Percentiles rank a stretch among this genome's conserved stretches.
Evolutionary conservation across 2,797 vertebrate species (phyloP).

Genomic region (Ptychadena robeensis): DNA sequence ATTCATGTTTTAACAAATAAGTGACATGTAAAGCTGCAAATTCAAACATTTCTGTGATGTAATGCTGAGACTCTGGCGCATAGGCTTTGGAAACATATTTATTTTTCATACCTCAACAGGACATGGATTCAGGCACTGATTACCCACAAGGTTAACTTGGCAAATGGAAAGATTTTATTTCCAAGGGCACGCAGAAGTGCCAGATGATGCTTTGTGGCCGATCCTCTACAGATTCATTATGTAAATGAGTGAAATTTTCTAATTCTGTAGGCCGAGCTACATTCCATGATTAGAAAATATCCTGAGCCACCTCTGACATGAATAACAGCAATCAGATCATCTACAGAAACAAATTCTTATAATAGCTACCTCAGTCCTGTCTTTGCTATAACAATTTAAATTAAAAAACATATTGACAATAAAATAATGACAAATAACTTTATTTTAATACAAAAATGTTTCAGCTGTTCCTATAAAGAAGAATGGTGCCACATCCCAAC

Average conservation of each 20-base stretch:
- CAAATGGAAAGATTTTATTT: neutral
- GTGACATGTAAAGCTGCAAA: neutral
- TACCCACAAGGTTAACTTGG: neutral
- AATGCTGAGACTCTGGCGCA: neutral
- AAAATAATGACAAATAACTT: too few species aligned
- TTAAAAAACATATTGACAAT: neutral
- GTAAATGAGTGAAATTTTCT: too few species aligned
- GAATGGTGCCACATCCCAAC: too few species aligned
- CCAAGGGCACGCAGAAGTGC: neutral
- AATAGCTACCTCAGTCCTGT: too few species aligned
- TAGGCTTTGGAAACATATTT: neutral
- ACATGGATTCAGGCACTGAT: neutral
- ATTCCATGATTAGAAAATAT: neutral
- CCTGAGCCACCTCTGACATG: neutral
- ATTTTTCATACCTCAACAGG: neutral
- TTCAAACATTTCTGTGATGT: neutral
- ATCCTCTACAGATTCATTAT: neutral
- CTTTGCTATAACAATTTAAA: too few species aligned
- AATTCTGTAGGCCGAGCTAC: too few species aligned
- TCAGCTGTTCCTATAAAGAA: too few species aligned
- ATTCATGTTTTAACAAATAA: neutral
- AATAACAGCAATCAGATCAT: neutral
- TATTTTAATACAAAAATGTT: too few species aligned
- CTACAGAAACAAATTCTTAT: neutral
- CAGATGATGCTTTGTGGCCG: neutral